Conservation (phyloP, 2,888 invertebrate species). For the Polydrusus pterygomalis region DNA sequence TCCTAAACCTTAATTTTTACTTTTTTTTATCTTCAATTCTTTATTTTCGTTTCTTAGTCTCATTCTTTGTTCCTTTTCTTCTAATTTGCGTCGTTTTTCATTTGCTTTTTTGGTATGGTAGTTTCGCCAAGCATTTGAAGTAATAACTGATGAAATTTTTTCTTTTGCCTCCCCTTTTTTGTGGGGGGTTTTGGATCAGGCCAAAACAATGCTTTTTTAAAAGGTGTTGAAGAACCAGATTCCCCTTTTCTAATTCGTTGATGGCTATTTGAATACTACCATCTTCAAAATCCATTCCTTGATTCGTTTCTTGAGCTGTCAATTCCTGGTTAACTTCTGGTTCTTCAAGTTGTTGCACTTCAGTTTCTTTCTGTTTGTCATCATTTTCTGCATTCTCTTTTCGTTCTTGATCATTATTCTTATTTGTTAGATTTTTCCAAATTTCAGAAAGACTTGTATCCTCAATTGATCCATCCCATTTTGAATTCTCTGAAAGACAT, state of each 20-base stretch:
- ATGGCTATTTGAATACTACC: not conserved
- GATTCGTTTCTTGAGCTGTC: not conserved
- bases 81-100: conserved; percentile 34
- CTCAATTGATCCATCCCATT: conserved; percentile 28
- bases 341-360: not conserved
- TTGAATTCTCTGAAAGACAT: conserved; percentile 16
- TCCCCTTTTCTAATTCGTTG: conserved; percentile 1
- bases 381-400: conserved; percentile 13
- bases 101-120: not conserved
- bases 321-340: conserved; percentile 1
- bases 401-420: conserved; percentile 10
- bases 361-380: not conserved
- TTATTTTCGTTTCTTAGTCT: conserved; percentile 17
- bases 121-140: conserved; percentile 11
- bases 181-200: conserved; percentile 1
- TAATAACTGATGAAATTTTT: conserved; percentile 41
- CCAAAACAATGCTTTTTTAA: conserved; percentile 32
- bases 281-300: not conserved
- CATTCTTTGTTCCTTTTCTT: conserved; percentile 28
- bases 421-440: conserved; percentile 20
- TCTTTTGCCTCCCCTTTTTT: conserved; percentile 30
- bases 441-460: conserved; percentile 34
- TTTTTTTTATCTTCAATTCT: conserved; percentile 5
- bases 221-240: conserved; percentile 2
- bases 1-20: conserved; percentile 11